phyloP scores from a whole-genome alignment of 1,140 invertebrate genomes.

The Drosophila orosa region DNA sequence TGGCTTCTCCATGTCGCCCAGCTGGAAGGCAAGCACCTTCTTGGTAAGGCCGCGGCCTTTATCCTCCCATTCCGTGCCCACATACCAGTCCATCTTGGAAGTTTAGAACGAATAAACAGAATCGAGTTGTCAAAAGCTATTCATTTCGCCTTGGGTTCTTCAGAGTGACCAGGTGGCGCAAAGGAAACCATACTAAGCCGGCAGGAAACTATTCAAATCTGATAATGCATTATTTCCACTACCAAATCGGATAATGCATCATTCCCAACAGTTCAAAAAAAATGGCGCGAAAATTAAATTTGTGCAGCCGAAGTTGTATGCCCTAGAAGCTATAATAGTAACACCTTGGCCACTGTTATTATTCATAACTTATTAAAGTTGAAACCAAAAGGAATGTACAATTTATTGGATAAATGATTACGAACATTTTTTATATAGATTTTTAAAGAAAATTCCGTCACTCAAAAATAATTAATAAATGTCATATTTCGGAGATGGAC shows the following conservation, averaged over 20 bases:
- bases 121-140: not conserved
- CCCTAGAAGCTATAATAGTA: no score
- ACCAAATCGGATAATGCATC: not conserved
- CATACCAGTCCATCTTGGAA: conserved; percentile 72
- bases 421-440: no score
- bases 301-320: no score
- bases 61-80: conserved; percentile 73
- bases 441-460: no score
- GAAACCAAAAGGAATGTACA: no score
- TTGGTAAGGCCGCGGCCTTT: conserved; percentile 59
- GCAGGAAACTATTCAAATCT: not conserved
- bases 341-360: no score
- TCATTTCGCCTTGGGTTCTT: not conserved
- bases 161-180: conserved; percentile 1
- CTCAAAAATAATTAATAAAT: no score
- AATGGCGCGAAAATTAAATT: not conserved
- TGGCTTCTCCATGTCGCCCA: conserved; percentile 64
- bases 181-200: not conserved
- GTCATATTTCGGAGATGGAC: no score
- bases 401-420: no score
- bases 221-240: not conserved
- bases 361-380: no score
- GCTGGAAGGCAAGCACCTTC: conserved; percentile 60
- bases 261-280: not conserved
- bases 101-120: not conserved